These are phyloP conservation scores for Argentina silus DNA, from an alignment of 2,797 vertebrate genomes.

Conservation along the genomic window DNA sequence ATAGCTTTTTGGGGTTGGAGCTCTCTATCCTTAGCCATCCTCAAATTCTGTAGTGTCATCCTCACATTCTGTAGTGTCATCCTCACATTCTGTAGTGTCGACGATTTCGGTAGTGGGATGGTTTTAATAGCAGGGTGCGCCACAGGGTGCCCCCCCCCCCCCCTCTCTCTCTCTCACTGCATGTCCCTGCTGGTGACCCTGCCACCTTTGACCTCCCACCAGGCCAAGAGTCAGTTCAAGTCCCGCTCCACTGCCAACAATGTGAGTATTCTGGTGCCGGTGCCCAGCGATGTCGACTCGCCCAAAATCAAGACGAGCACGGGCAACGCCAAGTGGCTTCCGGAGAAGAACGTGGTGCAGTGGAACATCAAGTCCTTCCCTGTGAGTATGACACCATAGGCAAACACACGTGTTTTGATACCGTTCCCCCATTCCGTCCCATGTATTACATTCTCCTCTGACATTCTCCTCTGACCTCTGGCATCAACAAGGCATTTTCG, in stretches of 20 bases:
- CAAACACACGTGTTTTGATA: not conserved
- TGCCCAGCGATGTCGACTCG: slow-evolving; percentile 84
- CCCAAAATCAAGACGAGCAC: slow-evolving; percentile 86
- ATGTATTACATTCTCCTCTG: too few relatives aligned
- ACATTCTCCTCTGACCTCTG: too few relatives aligned
- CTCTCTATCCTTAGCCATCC: too few relatives aligned
- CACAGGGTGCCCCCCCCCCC: not conserved
- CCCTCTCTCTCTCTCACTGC: not conserved
- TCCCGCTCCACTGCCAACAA: slow-evolving; percentile 84
- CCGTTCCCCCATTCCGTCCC: too few relatives aligned
- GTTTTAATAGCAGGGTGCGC: not conserved
- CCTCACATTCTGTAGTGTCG: too few relatives aligned
- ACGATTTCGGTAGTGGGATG: too few relatives aligned
- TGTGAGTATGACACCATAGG: slow-evolving; percentile 64
- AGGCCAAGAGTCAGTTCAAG: slow-evolving; percentile 86
- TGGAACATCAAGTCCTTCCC: slow-evolving; percentile 87
- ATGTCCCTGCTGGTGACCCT: not conserved
- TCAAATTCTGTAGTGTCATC: too few relatives aligned
- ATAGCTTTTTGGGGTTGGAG: too few relatives aligned
- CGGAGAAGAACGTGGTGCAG: slow-evolving; percentile 80
- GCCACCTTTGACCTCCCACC: slow-evolving; percentile 23
- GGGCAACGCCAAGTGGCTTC: slow-evolving; percentile 81
- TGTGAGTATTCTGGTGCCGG: slow-evolving; percentile 81
- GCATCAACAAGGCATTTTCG: too few relatives aligned
- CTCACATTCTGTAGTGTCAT: too few relatives aligned